A percentile compares a stretch with the other conserved stretches of the same genome.
Evolutionary conservation across 1,140 invertebrate species (phyloP).

Genomic region (Pinna nobilis): DNA sequence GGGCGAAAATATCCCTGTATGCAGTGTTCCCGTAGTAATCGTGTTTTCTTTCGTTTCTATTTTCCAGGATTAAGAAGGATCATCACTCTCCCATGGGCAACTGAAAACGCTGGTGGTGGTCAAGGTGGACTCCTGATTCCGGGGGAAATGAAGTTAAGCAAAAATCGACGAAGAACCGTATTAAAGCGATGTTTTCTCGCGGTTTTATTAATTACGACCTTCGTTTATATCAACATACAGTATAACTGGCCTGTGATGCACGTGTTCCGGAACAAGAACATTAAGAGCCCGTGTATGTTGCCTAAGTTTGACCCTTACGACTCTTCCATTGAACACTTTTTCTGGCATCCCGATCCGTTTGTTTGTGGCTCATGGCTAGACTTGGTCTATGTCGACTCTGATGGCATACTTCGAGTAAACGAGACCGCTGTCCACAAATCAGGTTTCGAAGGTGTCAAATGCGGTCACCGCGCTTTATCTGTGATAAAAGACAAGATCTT

Average conservation of each 20-base stretch:
- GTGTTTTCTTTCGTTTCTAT: too few species aligned
- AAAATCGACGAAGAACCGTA: too few species aligned
- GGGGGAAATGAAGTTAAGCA: too few species aligned
- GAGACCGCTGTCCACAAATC: conserved; percentile 2
- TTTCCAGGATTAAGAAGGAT: too few species aligned
- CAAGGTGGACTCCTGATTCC: too few species aligned
- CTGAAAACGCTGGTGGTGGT: too few species aligned
- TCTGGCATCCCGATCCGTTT: conserved; percentile 12
- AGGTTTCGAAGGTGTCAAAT: conserved; percentile 12
- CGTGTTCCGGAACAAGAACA: conserved; percentile 27
- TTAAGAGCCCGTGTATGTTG: conserved; percentile 13
- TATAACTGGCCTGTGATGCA: conserved; percentile 31
- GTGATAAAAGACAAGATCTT: conserved; percentile 15
- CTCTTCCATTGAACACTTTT: conserved; percentile 13
- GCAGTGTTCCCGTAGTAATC: too few species aligned
- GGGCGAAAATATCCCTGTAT: too few species aligned
- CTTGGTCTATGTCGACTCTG: conserved; percentile 24
- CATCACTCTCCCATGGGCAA: too few species aligned
- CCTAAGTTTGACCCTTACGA: conserved; percentile 28
- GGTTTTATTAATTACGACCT: neutral
- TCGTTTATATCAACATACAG: conserved; percentile 25
- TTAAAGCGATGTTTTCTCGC: too few species aligned
- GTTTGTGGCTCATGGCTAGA: conserved; percentile 25
- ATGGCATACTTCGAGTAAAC: conserved; percentile 26
- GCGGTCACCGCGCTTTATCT: conserved; percentile 10